Evolutionary conservation across 2,888 invertebrate genomes (phyloP).

Genomic region (Eledone cirrhosa): DNA sequence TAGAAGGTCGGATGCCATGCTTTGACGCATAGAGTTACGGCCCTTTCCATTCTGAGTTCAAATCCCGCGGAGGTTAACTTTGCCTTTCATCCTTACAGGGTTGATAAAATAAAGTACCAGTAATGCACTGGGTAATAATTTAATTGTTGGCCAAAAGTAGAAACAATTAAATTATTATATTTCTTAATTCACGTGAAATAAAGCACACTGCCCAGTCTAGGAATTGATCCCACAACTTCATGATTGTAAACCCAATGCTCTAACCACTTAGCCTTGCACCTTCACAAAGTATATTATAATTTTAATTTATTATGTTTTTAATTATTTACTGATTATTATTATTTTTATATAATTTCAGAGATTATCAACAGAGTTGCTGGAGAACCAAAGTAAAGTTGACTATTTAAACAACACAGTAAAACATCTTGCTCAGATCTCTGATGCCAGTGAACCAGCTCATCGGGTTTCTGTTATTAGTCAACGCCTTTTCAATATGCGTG

Average conservation of each 20-base stretch:
- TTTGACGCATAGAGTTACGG: no score
- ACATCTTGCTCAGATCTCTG: slow-evolving; percentile 52
- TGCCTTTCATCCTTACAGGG: no score
- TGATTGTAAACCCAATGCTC: neutral
- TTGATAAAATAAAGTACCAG: no score
- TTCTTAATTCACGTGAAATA: no score
- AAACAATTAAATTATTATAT: no score
- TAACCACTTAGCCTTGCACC: neutral
- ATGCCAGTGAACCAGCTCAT: slow-evolving; percentile 43
- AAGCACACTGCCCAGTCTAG: no score
- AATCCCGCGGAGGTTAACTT: no score
- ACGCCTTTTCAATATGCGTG: slow-evolving; percentile 43
- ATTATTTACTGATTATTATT: neutral
- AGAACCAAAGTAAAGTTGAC: slow-evolving; percentile 47
- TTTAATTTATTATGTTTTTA: neutral
- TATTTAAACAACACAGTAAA: slow-evolving; percentile 49
- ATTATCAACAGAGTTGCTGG: slow-evolving; percentile 48
- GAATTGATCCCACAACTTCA: neutral
- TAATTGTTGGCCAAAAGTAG: no score
- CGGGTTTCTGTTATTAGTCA: slow-evolving; percentile 46
- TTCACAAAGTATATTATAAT: no score
- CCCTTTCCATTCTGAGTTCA: no score
- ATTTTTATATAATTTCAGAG: slow-evolving; percentile 40
- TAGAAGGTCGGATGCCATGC: no score
- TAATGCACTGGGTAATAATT: no score